Evolutionary conservation across 2,797 vertebrate genomes (phyloP).

Genomic region (Notamacropus eugenii): DNA sequence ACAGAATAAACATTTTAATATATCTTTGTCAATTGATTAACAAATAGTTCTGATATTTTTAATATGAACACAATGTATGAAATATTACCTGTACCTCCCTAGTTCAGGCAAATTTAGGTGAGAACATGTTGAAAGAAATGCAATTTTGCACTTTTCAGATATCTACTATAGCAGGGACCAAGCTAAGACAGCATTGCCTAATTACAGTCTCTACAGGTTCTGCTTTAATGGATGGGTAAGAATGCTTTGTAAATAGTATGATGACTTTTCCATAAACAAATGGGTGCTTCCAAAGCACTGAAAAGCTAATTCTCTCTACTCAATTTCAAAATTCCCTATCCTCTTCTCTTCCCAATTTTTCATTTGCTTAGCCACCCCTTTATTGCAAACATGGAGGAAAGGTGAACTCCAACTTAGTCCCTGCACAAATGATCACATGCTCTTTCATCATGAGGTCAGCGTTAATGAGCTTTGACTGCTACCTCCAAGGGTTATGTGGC

Average conservation of each 20-base stretch:
- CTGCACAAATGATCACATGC: constrained; percentile 24
- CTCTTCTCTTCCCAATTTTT: background rate
- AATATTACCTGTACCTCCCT: background rate
- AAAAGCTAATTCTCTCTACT: constrained; percentile 28
- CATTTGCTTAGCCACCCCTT: constrained; percentile 23
- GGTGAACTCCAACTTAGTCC: background rate
- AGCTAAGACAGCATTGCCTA: background rate
- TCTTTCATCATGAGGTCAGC: constrained; percentile 7
- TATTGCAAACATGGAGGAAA: constrained; percentile 31
- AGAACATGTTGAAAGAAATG: constrained; percentile 30
- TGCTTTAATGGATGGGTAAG: constrained; percentile 11
- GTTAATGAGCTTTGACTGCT: constrained; percentile 54
- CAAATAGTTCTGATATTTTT: background rate
- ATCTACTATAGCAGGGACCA: constrained; percentile 16
- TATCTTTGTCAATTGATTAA: background rate
- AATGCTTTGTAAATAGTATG: background rate
- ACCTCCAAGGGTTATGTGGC: constrained; percentile 38
- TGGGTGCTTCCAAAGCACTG: background rate
- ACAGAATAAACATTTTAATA: background rate
- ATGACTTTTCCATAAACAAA: constrained; percentile 22
- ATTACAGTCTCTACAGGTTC: background rate
- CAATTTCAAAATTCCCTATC: background rate
- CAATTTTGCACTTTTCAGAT: background rate
- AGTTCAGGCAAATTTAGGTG: background rate
- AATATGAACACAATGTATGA: background rate